Percentiles rank a stretch among this genome's conserved stretches.
Evolutionary conservation across 2,888 invertebrate species (phyloP).

Genomic region (Drosophila infuscata): DNA sequence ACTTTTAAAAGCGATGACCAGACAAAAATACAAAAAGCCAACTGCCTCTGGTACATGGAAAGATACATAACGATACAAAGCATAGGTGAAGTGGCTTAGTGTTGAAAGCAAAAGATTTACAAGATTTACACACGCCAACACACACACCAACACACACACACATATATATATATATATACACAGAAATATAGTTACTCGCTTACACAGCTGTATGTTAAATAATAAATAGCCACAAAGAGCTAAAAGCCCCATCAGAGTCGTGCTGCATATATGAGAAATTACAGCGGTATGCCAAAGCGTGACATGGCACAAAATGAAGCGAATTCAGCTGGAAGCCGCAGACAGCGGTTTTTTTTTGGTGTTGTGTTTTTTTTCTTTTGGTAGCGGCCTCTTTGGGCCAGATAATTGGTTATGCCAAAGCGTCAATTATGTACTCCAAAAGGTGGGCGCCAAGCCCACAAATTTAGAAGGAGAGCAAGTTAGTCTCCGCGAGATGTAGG

Average conservation of each 20-base stretch:
- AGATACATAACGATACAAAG: background rate
- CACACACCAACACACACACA: conserved; percentile 23
- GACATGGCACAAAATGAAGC: conserved; percentile 63
- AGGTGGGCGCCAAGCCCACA: conserved; percentile 46
- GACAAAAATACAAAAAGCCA: conserved; percentile 43
- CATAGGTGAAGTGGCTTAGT: conserved; percentile 42
- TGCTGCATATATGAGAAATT: conserved; percentile 36
- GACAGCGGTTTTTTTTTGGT: conserved; percentile 18
- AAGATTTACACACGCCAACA: conserved; percentile 75
- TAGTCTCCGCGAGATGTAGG: conserved; percentile 8
- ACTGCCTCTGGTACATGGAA: background rate
- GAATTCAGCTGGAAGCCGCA: conserved; percentile 17
- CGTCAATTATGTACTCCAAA: conserved; percentile 71
- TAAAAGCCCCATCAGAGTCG: conserved; percentile 13
- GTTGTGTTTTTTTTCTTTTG: background rate
- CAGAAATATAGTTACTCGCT: background rate
- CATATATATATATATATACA: conserved; percentile 1
- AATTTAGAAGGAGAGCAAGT: background rate
- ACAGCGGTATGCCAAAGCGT: conserved; percentile 65
- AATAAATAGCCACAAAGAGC: conserved; percentile 68
- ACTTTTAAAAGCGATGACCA: conserved; percentile 73
- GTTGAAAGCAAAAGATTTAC: conserved; percentile 76
- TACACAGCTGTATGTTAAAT: conserved; percentile 56
- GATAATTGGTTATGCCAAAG: conserved; percentile 72
- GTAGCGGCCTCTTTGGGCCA: conserved; percentile 24